Conservation (phyloP, 2,888 invertebrate genomes). For the Boloria euphrosyne region DNA sequence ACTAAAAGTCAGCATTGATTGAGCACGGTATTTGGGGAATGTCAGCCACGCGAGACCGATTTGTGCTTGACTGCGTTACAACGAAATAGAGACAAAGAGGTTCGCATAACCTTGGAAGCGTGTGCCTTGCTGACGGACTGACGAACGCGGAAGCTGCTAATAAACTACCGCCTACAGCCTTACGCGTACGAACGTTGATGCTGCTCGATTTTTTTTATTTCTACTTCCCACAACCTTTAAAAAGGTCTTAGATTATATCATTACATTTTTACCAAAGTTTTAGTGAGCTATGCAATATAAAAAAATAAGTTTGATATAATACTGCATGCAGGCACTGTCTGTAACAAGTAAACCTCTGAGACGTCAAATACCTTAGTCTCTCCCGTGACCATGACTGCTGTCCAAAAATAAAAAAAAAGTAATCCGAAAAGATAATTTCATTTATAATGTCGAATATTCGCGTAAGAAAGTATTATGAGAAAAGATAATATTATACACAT, state of each 20-base stretch:
- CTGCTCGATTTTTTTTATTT: slow-evolving; percentile 30
- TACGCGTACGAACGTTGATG: slow-evolving; percentile 39
- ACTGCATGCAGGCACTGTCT: no score
- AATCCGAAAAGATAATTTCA: no score
- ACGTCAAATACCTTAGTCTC: no score
- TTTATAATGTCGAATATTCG: no score
- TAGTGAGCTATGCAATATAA: neutral
- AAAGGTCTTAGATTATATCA: slow-evolving; percentile 35
- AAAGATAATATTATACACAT: no score
- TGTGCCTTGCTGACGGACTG: slow-evolving; percentile 60
- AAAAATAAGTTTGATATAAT: no score
- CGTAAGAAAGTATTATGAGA: no score
- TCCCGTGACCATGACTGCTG: no score
- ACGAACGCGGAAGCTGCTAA: slow-evolving; percentile 58
- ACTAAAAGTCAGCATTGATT: neutral
- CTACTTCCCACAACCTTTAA: slow-evolving; percentile 47
- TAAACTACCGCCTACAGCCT: slow-evolving; percentile 72
- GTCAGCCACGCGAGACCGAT: slow-evolving; percentile 23
- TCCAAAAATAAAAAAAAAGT: no score
- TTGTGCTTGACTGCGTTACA: slow-evolving; percentile 48
- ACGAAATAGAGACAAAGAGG: slow-evolving; percentile 74
- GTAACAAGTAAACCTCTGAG: no score
- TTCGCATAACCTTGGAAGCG: slow-evolving; percentile 74
- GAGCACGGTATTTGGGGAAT: slow-evolving; percentile 27
- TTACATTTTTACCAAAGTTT: slow-evolving; percentile 17